Conservation (phyloP, 2,888 invertebrate genomes). For the Cryptops parisi region DNA sequence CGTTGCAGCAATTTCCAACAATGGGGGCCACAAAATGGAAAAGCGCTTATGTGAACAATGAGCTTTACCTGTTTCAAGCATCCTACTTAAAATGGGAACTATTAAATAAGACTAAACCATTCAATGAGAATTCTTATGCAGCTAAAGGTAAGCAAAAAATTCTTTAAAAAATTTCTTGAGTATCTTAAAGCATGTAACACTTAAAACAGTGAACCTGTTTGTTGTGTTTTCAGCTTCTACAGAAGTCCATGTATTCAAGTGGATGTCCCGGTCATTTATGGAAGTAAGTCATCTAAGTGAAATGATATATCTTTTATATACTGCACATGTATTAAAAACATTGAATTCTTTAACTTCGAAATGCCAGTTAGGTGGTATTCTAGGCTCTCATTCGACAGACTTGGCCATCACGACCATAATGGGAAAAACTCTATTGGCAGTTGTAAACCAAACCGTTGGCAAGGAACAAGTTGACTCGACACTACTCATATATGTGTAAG, state of each 20-base stretch:
- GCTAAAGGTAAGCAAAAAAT: constrained; percentile 7
- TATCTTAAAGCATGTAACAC: neutral
- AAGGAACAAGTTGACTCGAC: neutral
- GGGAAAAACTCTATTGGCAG: constrained; percentile 7
- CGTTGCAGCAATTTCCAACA: too few species aligned
- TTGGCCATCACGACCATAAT: constrained; percentile 3
- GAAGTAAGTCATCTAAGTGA: too few species aligned
- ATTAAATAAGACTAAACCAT: neutral
- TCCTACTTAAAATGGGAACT: constrained; percentile 6
- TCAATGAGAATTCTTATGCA: neutral
- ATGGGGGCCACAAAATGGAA: constrained; percentile 14
- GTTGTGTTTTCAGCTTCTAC: constrained; percentile 1
- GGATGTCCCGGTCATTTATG: constrained; percentile 1
- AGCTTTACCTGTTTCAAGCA: constrained; percentile 6
- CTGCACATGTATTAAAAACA: too few species aligned
- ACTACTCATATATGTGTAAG: constrained; percentile 12
- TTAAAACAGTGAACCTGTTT: neutral
- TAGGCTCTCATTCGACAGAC: constrained; percentile 11
- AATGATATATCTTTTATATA: too few species aligned
- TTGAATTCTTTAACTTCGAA: neutral
- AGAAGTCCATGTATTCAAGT: constrained; percentile 8
- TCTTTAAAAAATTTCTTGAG: neutral
- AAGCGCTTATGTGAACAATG: neutral
- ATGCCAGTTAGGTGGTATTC: neutral
- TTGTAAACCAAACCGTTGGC: constrained; percentile 9